Evolutionary conservation across 1,140 invertebrate genomes (phyloP).

Genomic region (Tribolium madens): DNA sequence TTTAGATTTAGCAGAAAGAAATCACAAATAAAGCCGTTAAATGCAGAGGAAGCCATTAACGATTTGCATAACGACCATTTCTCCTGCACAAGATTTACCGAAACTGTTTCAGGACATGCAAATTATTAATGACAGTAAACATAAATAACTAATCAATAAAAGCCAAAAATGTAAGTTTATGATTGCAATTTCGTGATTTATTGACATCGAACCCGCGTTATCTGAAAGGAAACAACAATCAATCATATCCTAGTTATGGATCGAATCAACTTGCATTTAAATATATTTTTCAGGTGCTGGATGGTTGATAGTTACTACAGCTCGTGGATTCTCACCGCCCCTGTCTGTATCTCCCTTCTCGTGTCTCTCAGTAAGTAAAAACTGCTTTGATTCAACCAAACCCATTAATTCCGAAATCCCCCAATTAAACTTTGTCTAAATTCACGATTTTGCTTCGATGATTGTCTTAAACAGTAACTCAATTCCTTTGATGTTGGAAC

Average conservation of each 20-base stretch:
- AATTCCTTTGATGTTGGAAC: not conserved
- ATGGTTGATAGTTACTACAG: constrained; percentile 77
- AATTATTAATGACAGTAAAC: no score
- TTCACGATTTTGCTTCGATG: not conserved
- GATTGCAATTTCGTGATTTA: constrained; percentile 14
- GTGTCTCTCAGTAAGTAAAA: constrained; percentile 67
- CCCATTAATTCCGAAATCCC: not conserved
- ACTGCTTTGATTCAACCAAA: not conserved
- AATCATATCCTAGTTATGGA: not conserved
- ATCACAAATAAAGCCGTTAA: constrained; percentile 1
- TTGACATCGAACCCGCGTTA: not conserved
- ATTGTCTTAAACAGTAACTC: not conserved
- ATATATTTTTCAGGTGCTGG: constrained; percentile 79
- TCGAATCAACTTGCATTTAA: no score
- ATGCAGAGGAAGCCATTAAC: constrained; percentile 10
- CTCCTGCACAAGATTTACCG: not conserved
- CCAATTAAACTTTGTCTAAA: not conserved
- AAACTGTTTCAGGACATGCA: not conserved
- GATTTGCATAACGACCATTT: constrained; percentile 8
- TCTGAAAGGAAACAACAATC: not conserved
- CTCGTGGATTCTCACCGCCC: constrained; percentile 78
- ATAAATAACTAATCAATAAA: not conserved
- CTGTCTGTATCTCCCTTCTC: constrained; percentile 79
- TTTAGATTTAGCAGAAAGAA: not conserved
- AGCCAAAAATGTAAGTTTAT: constrained; percentile 4